Evolutionary conservation across 1,140 invertebrate genomes (phyloP), one percentile per base, ranked within the genome.

Genomic region (Hermetia illucens): DNA sequence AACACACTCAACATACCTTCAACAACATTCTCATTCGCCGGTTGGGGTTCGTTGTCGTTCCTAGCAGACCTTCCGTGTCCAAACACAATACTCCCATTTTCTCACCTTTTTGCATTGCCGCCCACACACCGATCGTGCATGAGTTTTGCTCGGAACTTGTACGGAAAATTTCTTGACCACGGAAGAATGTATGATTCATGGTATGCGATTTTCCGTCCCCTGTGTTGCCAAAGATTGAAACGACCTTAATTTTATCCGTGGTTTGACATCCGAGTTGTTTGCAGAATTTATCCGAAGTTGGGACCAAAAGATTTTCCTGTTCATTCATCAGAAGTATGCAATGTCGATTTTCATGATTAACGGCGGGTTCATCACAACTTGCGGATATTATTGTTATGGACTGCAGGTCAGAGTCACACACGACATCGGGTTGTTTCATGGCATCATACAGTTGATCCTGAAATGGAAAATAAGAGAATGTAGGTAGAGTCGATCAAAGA

Each of bases 191-290:
- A 45, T 85, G 70, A 62, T 90, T 90, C 38, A 89, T 55, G 0
- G 82, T 85, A 46, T 81, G 70, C 24, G 83, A 88, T 61, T 89
- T 89, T 2, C 84, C 84, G 64, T 88, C 83, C 1, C 84, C 83
- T 2, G 82, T 86, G 49, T 85, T 88, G 1, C 86, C 86, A 68
- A 89, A 85, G 51, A 90, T 85, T 3, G 84, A 84, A 2, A 89
- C 74, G 15, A 89, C 83, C 65, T 88, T 89, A 2, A 87, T 72
- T 51, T 71, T 72, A 1, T 59, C 52, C 15, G 63, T 50, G 13
- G 62, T 53, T 5, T 42, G 42, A 40, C 67, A 71, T 10, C 60
- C 55, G 0, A 76, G 46, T 41, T 62, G 61, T 13, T 62, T 52
- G 9, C 65, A 47, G 46, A 76, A 75, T 21, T 69, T 48, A 38